Evolutionary conservation across 2,888 invertebrate genomes (phyloP).

Genomic region (Margaritifera margaritifera): DNA sequence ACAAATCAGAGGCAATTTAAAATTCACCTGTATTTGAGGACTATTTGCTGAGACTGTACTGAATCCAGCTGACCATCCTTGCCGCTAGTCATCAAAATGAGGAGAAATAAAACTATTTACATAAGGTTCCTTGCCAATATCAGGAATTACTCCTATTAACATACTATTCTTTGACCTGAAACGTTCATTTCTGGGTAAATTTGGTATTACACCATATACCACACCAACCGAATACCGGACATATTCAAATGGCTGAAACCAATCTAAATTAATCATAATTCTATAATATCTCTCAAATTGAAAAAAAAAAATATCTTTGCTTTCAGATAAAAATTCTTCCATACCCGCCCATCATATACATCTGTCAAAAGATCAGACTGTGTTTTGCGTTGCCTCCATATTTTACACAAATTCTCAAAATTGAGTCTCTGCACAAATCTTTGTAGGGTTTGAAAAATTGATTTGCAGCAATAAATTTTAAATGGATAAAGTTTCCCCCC

Average conservation of each 20-base stretch:
- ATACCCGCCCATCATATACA: conserved; percentile 21
- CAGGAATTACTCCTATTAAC: conserved; percentile 14
- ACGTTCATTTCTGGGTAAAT: conserved; percentile 16
- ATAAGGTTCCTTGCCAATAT: conserved; percentile 13
- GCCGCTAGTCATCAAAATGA: conserved; percentile 6
- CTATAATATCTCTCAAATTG: conserved; percentile 7
- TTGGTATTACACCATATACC: conserved; percentile 10
- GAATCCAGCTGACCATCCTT: conserved; percentile 15
- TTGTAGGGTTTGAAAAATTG: conserved; percentile 7
- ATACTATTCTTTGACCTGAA: conserved; percentile 15
- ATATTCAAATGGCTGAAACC: conserved; percentile 23
- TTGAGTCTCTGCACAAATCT: conserved; percentile 7
- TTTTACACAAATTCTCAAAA: conserved; percentile 18
- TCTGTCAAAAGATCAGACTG: conserved; percentile 6
- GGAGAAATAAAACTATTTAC: conserved; percentile 10
- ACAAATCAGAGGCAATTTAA: conserved; percentile 12
- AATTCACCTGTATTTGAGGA: background rate
- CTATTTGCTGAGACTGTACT: background rate
- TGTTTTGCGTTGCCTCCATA: conserved; percentile 8
- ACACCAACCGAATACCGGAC: conserved; percentile 15
- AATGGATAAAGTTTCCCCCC: conserved; percentile 6
- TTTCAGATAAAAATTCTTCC: conserved; percentile 6
- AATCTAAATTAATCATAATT: conserved; percentile 18
- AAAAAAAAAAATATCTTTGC: conserved; percentile 8
- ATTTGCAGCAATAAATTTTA: conserved; percentile 18